Evolutionary conservation across 2,888 invertebrate genomes (phyloP), one percentile per base, ranked within the genome.

Genomic region (Phymatocera aterrima): DNA sequence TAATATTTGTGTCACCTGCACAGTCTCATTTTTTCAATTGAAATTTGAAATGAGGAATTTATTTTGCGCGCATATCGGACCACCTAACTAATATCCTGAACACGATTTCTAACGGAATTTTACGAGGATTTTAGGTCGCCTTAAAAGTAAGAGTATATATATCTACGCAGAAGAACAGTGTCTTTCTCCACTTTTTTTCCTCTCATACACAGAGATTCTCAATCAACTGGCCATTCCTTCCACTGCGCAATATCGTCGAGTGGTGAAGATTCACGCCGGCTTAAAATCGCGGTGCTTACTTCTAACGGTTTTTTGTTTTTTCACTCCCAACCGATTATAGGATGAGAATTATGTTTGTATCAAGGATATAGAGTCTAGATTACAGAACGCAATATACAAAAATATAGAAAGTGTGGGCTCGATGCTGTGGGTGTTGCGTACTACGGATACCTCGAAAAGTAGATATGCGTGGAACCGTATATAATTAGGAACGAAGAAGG

Each of bases 261-360:
- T n/a, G n/a, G n/a, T n/a, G n/a, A n/a, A 10, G 8, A 5, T 57
- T 57, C 24, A 10, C 21, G 3, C 12, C n/a, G 46, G 3, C n/a
- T 46, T 46, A 3, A 46, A 15, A 64, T 34, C 12, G 51, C 51
- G 4, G 51, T 6, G 24, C 24, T 21, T 28, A 28, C 28, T 68
- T 46, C 68, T 28, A 46, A 68, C 68, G 68, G 68, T 46, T 68
- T 65, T 24, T 28, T 21, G 21, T 15, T 60, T n/a, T n/a, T n/a
- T n/a, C n/a, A 24, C 12, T 57, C 12, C 15, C 65, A 12, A 65
- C 65, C 21, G 31, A 64, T 18, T 12, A 46, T 15, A 40, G 28
- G 21, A 21, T 10, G 12, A 8, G 60, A 4, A 61, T 61, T 24
- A 43, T 65, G 12, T 46, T 21, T 68, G 10, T 34, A 21, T 68